Evolutionary conservation across 2,113 vertebrate species (phyloP), one percentile per base, ranked within the genome.

Genomic region (Equus quagga): DNA sequence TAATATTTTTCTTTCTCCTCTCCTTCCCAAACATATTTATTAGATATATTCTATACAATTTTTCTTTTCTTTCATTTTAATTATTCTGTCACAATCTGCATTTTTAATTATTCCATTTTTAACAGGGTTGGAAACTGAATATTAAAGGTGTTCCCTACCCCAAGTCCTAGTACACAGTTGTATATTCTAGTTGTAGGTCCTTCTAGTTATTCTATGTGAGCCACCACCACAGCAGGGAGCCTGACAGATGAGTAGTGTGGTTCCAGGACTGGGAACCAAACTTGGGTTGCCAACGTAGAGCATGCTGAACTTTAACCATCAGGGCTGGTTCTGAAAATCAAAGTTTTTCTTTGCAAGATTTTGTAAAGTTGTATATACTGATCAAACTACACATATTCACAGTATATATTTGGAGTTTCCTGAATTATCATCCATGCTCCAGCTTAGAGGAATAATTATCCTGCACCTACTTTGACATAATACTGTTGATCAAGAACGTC

Each of bases 281-380:
- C n/a, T n/a, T n/a, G n/a, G n/a, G n/a, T n/a, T n/a, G n/a, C n/a
- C n/a, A n/a, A n/a, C n/a, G n/a, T n/a, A n/a, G n/a, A n/a, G n/a
- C n/a, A n/a, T n/a, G n/a, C n/a, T n/a, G n/a, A n/a, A n/a, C n/a
- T n/a, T n/a, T n/a, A n/a, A n/a, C n/a, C n/a, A n/a, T n/a, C n/a
- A n/a, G n/a, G n/a, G n/a, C n/a, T n/a, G n/a, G n/a, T n/a, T n/a
- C n/a, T n/a, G n/a, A n/a, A n/a, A 56, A 0, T 1, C 8, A 58
- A 79, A 41, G 24, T 4, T 44, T 51, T 28, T 65, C 46, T 60
- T 3, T 19, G 6, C 18, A 6, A n/a, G 5, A 4, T 15, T 54
- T 3, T 41, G 18, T 36, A 17, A 18, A n/a, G 24, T 33, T 51
- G 11, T 11, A 19, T 5, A 8, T 8, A 10, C 1, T 0, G 0